Evolutionary conservation across 1,140 invertebrate species (phyloP), one percentile per base, ranked within the genome.

Genomic region (Brachionus manjavacas): DNA sequence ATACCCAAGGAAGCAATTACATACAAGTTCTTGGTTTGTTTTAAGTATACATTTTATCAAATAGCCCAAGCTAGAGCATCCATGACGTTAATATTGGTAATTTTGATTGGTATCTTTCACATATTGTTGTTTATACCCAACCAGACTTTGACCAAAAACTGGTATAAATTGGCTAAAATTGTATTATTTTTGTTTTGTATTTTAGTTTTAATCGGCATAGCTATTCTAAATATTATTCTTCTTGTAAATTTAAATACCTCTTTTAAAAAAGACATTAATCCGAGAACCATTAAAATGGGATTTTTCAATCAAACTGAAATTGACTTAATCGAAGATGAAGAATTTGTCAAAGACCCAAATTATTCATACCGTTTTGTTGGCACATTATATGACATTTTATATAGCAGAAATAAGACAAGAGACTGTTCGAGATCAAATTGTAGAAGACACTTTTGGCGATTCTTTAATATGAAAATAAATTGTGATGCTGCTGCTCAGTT

Each of bases 221-320:
- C 14, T 23, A 31, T 76, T 49, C 25, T 76, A 2, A 76, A 76
- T 25, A 76, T 76, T 25, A 25, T 31, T 25, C 41, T 49, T 14
- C 12, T 52, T 12, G 46, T 28, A 12, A 76, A 49, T 6, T 28
- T 76, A 76, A 52, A 76, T 2, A 46, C 72, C 12, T 9, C 16
- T 2, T 76, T 46, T 11, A 31, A 8, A 12, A 46, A 76, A 76
- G 43, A 76, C 2, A 76, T 76, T 25, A 49, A 25, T 49, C 72
- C 72, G 1, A 14, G 14, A 49, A 52, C 9, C 4, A 49, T 76
- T 11, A 49, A 76, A 28, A 76, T 76, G 3, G 72, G 72, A 25
- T 76, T 49, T 31, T 76, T 76, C 46, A 76, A 20, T 25, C 7
- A 23, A 52, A 49, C 11, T 23, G 72, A 76, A 76, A 76, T 76